A percentile compares a stretch with the other conserved stretches of the same genome.
Conservation (phyloP, 2,113 vertebrate genomes). For the Pristiophorus japonicus region DNA sequence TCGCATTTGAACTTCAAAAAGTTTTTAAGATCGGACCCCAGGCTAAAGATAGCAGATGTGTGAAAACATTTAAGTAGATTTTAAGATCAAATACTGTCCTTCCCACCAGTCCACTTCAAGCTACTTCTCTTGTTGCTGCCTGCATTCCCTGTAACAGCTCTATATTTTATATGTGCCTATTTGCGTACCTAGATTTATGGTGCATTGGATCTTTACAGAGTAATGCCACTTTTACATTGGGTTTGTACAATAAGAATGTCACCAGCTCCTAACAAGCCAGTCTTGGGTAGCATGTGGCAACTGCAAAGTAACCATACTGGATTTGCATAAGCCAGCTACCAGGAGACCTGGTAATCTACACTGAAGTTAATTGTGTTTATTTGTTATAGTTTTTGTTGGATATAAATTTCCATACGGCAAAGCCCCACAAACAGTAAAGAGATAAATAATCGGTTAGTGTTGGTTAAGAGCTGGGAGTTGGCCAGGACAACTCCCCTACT, state of each 20-base stretch:
- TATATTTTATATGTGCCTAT: neutral
- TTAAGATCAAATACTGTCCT: constrained; percentile 26
- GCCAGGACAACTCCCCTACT: neutral
- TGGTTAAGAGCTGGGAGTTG: neutral
- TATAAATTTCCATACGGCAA: neutral
- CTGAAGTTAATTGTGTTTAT: neutral
- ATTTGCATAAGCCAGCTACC: neutral
- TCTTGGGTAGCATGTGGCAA: neutral
- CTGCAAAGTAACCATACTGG: neutral
- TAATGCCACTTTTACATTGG: neutral
- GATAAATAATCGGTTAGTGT: neutral
- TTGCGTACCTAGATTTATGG: neutral
- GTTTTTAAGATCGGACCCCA: neutral
- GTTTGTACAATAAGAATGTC: neutral
- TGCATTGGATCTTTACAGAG: neutral
- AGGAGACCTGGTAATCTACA: neutral
- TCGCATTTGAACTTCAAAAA: neutral
- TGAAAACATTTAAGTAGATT: neutral
- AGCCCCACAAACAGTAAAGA: neutral
- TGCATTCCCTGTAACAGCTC: neutral
- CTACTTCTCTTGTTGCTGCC: neutral
- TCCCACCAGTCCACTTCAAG: neutral
- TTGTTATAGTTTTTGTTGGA: neutral
- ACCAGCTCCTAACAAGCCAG: neutral
- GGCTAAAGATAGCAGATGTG: constrained; percentile 15